Evolutionary conservation across 2,113 vertebrate genomes (phyloP).

Genomic region (Entomyzon cyanotis): DNA sequence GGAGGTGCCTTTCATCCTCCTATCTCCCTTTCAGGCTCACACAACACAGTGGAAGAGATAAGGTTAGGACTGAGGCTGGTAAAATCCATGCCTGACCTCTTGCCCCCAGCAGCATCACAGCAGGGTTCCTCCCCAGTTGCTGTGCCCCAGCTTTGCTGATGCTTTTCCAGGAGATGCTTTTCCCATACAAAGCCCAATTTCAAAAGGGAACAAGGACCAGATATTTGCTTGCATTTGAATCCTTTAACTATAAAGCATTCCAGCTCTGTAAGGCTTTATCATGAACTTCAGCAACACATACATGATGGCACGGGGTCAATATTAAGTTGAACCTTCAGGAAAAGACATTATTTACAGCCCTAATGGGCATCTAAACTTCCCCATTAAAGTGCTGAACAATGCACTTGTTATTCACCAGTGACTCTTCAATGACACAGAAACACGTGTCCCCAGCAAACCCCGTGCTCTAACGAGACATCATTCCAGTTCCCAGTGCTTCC

Average conservation of each 20-base stretch:
- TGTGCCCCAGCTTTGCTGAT: neutral
- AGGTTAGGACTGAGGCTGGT: slow-evolving; percentile 46
- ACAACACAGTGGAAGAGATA: slow-evolving; percentile 58
- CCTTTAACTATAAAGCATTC: neutral
- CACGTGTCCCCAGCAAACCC: slow-evolving; percentile 36
- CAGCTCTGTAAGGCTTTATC: neutral
- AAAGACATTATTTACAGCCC: neutral
- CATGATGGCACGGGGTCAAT: neutral
- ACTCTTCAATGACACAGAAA: slow-evolving; percentile 53
- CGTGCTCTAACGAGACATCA: slow-evolving; percentile 53
- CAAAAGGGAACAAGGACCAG: neutral
- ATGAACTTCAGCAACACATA: neutral
- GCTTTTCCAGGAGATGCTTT: neutral
- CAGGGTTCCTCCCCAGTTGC: neutral
- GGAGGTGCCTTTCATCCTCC: slow-evolving; percentile 53
- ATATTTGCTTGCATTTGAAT: neutral
- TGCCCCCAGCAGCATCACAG: neutral
- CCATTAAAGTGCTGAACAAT: neutral
- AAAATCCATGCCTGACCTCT: slow-evolving; percentile 63
- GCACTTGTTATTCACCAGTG: slow-evolving; percentile 7
- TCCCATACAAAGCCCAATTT: neutral
- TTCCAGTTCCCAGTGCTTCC: neutral
- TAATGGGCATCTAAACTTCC: neutral
- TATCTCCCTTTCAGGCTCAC: slow-evolving; percentile 12
- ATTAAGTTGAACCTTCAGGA: neutral